Evolutionary conservation across 1,140 invertebrate species (phyloP).

Genomic region (Ditylenchus dipsaci): DNA sequence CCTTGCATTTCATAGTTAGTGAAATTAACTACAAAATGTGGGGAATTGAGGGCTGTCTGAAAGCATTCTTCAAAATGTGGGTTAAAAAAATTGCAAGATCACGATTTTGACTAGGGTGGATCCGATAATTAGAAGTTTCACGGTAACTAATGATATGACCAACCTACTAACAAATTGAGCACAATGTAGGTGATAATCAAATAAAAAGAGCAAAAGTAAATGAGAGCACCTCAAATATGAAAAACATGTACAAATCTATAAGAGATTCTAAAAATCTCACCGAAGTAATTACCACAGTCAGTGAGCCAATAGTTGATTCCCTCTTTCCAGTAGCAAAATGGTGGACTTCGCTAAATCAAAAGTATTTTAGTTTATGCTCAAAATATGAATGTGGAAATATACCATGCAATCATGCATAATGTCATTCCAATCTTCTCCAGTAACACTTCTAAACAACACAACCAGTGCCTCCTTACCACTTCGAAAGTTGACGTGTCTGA

Average conservation of each 20-base stretch:
- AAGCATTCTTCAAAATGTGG: too few species aligned
- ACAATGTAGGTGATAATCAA: conserved; percentile 99
- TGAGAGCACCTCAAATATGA: conserved; percentile 44
- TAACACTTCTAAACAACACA: conserved; percentile 96
- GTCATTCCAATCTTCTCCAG: conserved; percentile 97
- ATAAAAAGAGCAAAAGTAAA: conserved; percentile 99
- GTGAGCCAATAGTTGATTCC: conserved; percentile 97
- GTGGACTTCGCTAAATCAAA: conserved; percentile 65
- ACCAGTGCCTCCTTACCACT: conserved; percentile 92
- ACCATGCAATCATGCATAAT: conserved; percentile 39
- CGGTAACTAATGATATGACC: too few species aligned
- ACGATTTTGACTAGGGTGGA: too few species aligned
- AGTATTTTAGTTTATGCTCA: too few species aligned
- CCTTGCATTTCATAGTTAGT: neutral
- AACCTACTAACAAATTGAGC: conserved; percentile 92
- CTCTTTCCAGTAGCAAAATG: conserved; percentile 77
- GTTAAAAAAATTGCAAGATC: too few species aligned
- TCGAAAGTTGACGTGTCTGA: conserved; percentile 82
- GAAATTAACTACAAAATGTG: too few species aligned
- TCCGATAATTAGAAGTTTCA: too few species aligned
- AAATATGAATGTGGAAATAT: neutral
- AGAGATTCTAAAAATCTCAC: conserved; percentile 69
- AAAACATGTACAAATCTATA: neutral
- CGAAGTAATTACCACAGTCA: conserved; percentile 76
- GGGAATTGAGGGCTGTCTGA: too few species aligned